Evolutionary conservation across 2,797 vertebrate species (phyloP).

Genomic region (Eurystomus glaucurus): DNA sequence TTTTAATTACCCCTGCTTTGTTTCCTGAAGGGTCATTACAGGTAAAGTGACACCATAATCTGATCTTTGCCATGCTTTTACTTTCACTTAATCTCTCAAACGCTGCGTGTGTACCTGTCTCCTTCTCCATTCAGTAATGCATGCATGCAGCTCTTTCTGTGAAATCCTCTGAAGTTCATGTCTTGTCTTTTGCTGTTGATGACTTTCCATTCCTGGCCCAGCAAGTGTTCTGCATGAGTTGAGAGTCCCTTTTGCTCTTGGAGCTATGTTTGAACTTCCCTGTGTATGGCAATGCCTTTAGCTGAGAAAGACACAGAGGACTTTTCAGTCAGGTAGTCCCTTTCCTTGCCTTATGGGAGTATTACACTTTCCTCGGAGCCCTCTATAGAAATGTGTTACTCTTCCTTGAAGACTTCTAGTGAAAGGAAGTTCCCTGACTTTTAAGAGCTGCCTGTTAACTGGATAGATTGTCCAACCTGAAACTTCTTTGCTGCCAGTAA

Average conservation of each 20-base stretch:
- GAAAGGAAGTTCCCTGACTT: neutral
- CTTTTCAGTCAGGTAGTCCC: neutral
- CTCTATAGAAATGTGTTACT: neutral
- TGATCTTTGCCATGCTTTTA: conserved; percentile 14
- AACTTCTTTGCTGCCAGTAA: neutral
- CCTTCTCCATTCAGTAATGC: neutral
- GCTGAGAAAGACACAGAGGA: neutral
- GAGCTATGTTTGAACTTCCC: neutral
- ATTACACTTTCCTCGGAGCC: neutral
- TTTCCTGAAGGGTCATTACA: conserved; percentile 4
- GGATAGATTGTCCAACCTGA: neutral
- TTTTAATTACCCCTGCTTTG: conserved; percentile 33
- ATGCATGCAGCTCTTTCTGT: neutral
- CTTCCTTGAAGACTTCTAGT: neutral
- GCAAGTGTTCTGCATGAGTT: neutral
- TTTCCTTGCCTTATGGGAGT: neutral
- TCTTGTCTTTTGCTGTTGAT: neutral
- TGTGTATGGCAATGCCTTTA: accelerated
- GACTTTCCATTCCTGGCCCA: neutral
- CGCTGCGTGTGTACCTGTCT: neutral
- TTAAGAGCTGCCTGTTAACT: neutral
- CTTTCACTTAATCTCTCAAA: conserved; percentile 24
- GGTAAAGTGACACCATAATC: neutral
- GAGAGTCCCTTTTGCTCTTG: neutral
- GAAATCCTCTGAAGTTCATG: neutral